Percentiles rank a stretch among this genome's conserved stretches.
Evolutionary conservation across 2,113 vertebrate genomes (phyloP).

Genomic region (Channa maculata): DNA sequence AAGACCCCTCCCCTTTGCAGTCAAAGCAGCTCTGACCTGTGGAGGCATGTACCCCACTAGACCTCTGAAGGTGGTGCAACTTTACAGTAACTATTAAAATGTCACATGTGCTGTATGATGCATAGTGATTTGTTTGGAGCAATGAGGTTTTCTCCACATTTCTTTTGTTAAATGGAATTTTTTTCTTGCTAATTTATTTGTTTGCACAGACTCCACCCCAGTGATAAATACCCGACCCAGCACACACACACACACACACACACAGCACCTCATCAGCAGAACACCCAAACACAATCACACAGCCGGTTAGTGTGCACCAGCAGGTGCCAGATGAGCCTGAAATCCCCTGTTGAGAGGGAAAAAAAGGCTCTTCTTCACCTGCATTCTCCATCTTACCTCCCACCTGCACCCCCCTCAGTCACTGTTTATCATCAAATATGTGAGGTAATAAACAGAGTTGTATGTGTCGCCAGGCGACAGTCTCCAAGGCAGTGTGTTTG

Average conservation of each 20-base stretch:
- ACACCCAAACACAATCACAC: constrained; percentile 12
- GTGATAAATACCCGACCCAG: not conserved
- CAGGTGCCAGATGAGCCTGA: constrained; percentile 15
- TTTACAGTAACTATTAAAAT: no score
- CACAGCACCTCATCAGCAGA: constrained; percentile 3
- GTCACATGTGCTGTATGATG: no score
- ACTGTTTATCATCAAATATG: constrained; percentile 24
- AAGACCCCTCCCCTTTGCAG: no score
- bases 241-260: not conserved
- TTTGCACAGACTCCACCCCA: constrained; percentile 2
- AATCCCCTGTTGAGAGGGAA: not conserved
- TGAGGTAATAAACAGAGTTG: constrained; percentile 23
- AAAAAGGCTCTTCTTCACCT: constrained; percentile 6
- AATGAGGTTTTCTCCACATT: no score
- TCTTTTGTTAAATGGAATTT: no score
- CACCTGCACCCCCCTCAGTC: not conserved
- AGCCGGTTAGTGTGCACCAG: not conserved
- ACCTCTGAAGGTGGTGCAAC: no score
- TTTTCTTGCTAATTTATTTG: not conserved
- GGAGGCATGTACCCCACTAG: no score
- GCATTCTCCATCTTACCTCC: not conserved
- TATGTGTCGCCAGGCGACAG: constrained; percentile 1
- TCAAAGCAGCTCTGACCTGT: no score
- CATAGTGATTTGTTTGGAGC: no score
- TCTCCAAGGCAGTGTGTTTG: constrained; percentile 7